Percentiles rank a stretch among this genome's conserved stretches.
Conservation (phyloP, 2,797 vertebrate genomes). For the Hirundo rustica region DNA sequence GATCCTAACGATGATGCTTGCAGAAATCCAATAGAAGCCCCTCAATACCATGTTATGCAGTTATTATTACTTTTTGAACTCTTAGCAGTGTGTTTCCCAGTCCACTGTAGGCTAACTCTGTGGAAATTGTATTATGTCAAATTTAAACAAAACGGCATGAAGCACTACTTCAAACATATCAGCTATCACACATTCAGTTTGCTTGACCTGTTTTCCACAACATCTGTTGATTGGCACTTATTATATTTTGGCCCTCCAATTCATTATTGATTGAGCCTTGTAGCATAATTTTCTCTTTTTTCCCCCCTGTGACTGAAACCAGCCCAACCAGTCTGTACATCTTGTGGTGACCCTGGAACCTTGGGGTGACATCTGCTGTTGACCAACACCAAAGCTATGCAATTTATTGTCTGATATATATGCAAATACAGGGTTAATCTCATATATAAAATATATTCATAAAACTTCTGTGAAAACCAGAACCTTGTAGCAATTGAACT, state of each 20-base stretch:
- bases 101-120: neutral
- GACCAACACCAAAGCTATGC: neutral
- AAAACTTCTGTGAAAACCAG: neutral
- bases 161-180: neutral
- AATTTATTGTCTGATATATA: neutral
- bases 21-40: accelerated
- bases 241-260: neutral
- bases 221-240: neutral
- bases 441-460: neutral
- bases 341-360: neutral
- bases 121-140: neutral
- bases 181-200: neutral
- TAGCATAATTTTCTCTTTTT: neutral
- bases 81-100: neutral
- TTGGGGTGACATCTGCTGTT: neutral
- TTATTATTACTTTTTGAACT: neutral
- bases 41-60: neutral
- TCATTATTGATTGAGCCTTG: neutral
- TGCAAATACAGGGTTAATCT: neutral
- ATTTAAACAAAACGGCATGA: neutral
- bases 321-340: neutral
- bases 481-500: neutral
- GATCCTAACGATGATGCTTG: neutral
- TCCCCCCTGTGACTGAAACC: neutral
- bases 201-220: neutral